Base-by-base conservation (phyloP, 2,113 vertebrate genomes). In the Ammodytes dubius region DNA sequence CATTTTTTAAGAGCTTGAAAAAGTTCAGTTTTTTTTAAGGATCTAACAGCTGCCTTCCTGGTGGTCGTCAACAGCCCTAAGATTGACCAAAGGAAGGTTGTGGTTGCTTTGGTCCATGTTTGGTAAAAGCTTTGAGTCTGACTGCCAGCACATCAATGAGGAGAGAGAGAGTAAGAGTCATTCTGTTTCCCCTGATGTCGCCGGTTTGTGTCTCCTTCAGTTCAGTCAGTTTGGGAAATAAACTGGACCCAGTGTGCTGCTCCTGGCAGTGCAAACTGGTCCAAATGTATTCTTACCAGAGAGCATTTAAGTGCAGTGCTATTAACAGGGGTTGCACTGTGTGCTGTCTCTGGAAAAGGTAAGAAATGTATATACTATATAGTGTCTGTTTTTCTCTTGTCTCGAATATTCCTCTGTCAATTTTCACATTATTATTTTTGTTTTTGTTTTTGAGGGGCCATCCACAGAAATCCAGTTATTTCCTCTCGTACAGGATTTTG, bases 101-200 rank as follows among this genome's bases (percentile, higher is more conserved):
- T 43, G 19, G 56, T 69, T 66, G 70, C 81, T 87, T 91, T 88
- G 83, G 87, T 92, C 88, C 84, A 52, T 53, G 35, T 85, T 66
- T 53, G 76, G 69, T 79, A 61, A 87, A 27, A 89, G 81, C 87
- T 87, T 77, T 1, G 17, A 63, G 59, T 19, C 14, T 77, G 54
- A 69, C 60, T 74, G 79, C 9, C 46, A 61, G 60, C 2, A 8
- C 72, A 70, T 9, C 40, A 54, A 9, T 50, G 27, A 77, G 5
- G 37, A 45, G 14, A 73, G 37, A 66, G n/a, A 73, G 37, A 66
- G n/a, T 19, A 12, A 40, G 11, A 49, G n/a, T 35, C 15, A 1
- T 43, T 73, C 19, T 17, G 42, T 54, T 64, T 64, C 47, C 19
- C 52, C 45, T 27, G 35, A 42, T 35, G 60, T 49, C 47, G 11